A percentile compares a stretch with the other conserved stretches of the same genome.
phyloP scores from a whole-genome alignment of 2,113 vertebrate genomes.

The Centropus unirufus region DNA sequence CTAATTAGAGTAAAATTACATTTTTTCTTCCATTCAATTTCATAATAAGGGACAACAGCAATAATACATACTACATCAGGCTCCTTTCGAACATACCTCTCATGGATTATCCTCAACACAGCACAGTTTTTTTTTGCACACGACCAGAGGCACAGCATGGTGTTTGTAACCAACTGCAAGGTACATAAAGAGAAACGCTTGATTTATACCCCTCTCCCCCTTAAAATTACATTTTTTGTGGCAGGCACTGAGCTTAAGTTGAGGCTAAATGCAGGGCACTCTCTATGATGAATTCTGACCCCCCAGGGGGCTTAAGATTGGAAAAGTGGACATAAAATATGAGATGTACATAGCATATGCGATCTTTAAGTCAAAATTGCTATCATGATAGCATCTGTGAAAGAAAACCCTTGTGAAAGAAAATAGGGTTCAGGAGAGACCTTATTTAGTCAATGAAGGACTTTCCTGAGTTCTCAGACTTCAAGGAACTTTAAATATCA shows the following conservation, averaged over 20 bases:
- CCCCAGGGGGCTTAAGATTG: background rate
- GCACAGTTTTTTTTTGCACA: background rate
- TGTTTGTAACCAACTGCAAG: background rate
- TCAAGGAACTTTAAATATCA: background rate
- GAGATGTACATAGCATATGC: rapidly evolving
- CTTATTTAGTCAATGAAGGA: background rate
- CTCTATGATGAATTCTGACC: background rate
- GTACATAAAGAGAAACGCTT: background rate
- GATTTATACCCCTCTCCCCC: rapidly evolving
- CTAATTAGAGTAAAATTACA: constrained; percentile 29
- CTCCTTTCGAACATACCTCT: background rate
- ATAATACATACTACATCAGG: background rate
- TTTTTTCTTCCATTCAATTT: background rate
- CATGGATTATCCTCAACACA: background rate
- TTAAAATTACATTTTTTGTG: background rate
- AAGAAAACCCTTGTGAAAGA: no score
- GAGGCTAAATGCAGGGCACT: background rate
- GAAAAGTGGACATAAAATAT: background rate
- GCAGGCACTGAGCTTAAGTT: background rate
- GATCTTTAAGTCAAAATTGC: background rate
- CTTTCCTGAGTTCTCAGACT: background rate
- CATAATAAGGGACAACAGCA: background rate
- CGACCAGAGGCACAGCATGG: background rate
- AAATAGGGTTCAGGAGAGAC: background rate
- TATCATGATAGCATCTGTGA: background rate